Percentiles rank a stretch among this genome's conserved stretches.
Evolutionary conservation across 37 sponge, comb jelly and placozoan genomes (phyloP).

Genomic region (Agelas oroides): DNA sequence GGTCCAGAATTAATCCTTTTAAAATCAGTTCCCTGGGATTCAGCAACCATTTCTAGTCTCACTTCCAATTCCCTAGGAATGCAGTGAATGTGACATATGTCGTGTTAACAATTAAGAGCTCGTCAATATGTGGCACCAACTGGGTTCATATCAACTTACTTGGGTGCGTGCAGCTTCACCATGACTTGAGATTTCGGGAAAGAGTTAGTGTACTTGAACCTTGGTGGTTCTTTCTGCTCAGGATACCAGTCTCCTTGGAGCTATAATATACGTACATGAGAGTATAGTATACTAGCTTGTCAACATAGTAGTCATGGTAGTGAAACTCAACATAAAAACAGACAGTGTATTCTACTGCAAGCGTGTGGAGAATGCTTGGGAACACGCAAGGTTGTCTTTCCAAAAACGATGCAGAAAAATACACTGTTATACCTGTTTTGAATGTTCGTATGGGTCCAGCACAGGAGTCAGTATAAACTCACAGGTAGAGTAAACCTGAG

Average conservation of each 20-base stretch:
- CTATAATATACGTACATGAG: too few species aligned
- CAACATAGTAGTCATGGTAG: too few species aligned
- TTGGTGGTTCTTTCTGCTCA: conserved; percentile 3
- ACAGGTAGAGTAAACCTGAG: conserved; percentile 68
- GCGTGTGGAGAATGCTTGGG: too few species aligned
- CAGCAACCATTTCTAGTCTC: neutral
- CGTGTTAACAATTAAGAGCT: too few species aligned
- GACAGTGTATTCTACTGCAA: too few species aligned
- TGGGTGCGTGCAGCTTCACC: conserved; percentile 55
- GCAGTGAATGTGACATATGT: too few species aligned
- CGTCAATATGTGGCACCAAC: too few species aligned
- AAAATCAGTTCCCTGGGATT: neutral
- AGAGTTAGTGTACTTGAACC: conserved; percentile 40
- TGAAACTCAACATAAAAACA: too few species aligned
- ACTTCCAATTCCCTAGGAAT: conserved; percentile 3
- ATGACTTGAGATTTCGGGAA: conserved; percentile 12
- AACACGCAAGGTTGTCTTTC: too few species aligned
- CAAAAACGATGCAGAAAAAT: too few species aligned
- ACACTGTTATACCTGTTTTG: conserved; percentile 60
- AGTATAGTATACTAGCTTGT: too few species aligned
- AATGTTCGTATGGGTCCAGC: conserved; percentile 38
- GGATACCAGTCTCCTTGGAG: conserved; percentile 43
- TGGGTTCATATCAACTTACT: conserved; percentile 17
- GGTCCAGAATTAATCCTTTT: conserved; percentile 8
- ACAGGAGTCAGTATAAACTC: conserved; percentile 41